Evolutionary conservation across 2,888 invertebrate species (phyloP), one percentile per base, ranked within the genome.

Genomic region (Brenthis daphne): DNA sequence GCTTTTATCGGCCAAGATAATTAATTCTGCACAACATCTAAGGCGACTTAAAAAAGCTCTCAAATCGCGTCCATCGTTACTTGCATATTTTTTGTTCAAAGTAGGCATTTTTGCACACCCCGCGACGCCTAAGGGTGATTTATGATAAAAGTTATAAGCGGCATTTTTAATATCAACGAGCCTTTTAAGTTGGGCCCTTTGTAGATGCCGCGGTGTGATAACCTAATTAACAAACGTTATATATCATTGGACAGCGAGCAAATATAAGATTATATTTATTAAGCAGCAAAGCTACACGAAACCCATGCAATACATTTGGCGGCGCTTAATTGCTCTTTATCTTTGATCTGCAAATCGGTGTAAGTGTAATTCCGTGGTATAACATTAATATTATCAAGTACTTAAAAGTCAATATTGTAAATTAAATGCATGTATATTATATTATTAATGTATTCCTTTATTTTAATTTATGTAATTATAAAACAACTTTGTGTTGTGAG

Each of bases 181-280:
- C 85, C 85, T 88, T 89, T 89, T 87, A 88, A 85, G 79, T 75
- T 73, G 67, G 69, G 81, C 81, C 85, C 86, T 92, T 91, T 92
- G 88, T 82, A 84, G 91, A 92, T 92, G 87, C 92, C 92, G 92
- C 84, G 69, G 73, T 69, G 75, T 88, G 92, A 92, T 92, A 92
- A 92, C 90, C 90, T 91, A 92, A 92, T 92, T 92, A 92, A 91
- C 89, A 87, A 89, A 91, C 84, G 87, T 88, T 88, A 85, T 90
- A 87, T 87, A 86, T 89, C 88, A 89, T 82, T 85, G 85, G 80
- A 73, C 77, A 80, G 81, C 78, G 81, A 83, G 85, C 85, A 90
- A 90, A 89, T 86, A 90, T 80, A 76, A 84, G 82, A 79, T 81
- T 85, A 84, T 85, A 86, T 88, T 87, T 88, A 86, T 88, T 85